Evolutionary conservation across 2,113 vertebrate genomes (phyloP), one percentile per base, ranked within the genome.

Genomic region (Lamprologus speciosus): DNA sequence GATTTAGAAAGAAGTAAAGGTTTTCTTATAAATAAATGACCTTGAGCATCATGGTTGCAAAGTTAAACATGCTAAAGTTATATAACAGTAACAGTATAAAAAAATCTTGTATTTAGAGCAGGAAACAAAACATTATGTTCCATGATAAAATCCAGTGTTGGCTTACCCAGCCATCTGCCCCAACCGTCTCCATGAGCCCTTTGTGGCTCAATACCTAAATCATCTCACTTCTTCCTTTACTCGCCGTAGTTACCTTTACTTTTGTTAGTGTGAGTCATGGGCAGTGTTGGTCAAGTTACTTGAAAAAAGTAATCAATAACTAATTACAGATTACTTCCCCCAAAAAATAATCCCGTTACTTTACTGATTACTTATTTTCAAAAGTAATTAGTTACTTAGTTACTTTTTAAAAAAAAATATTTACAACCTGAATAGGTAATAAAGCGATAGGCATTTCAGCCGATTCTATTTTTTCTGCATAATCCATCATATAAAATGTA

Each of bases 311-410:
- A 60, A 60, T 10, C 57, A 31, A 26, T 31, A 60, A 60, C 57
- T 60, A 60, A 17, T 60, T 17, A 31, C 8, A 0, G 57, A 58
- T 58, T 58, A 31, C 13, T 58, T 28, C 26, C 26, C 26, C 55
- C 0, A 0, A 2, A 58, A 58, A 16, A 3, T 31, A 58, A 58
- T 31, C 13, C 26, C 0, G 3, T 58, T 58, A 58, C 26, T 58
- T 6, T 58, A 31, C 55, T 58, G 55, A 58, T 31, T 58, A 17
- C 14, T 31, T 31, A 58, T 58, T 58, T 58, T 58, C 26, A 2
- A 31, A 16, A 31, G 26, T 31, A 58, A 58, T 58, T 58, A 58
- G 5, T 58, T 58, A 28, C 23, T 9, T 28, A 28, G 23, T 28
- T 58, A 58, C 55, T 58, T 53, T 6, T 58, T 53, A 4, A 4